Evolutionary conservation across 2,888 invertebrate species (phyloP).

Genomic region (Rhamphomyia laevipes): DNA sequence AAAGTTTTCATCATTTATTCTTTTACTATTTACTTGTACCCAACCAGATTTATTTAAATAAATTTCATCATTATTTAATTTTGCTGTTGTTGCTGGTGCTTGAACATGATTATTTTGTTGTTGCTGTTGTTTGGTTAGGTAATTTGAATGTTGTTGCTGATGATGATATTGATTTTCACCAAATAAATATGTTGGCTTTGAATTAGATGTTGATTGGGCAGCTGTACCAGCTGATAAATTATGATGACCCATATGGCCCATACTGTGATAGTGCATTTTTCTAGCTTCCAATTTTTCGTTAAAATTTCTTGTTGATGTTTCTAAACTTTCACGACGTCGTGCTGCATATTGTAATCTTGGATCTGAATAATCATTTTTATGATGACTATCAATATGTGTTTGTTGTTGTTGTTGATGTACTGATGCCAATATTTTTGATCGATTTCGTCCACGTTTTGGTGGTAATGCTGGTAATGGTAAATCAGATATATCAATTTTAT

Average conservation of each 20-base stretch:
- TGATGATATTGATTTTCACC: constrained; percentile 25
- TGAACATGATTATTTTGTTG: background rate
- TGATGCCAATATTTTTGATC: constrained; percentile 19
- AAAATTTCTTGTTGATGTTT: constrained; percentile 31
- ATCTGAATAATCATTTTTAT: background rate
- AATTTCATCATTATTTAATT: constrained; percentile 29
- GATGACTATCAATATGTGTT: constrained; percentile 7
- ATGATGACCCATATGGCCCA: constrained; percentile 17
- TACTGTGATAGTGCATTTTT: constrained; percentile 35
- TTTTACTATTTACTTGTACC: constrained; percentile 40
- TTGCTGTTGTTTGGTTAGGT: background rate
- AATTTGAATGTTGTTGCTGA: background rate
- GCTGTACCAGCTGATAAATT: constrained; percentile 13
- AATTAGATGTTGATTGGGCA: constrained; percentile 9
- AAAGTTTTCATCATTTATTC: constrained; percentile 29
- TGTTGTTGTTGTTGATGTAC: constrained; percentile 5
- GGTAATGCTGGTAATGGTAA: constrained; percentile 35
- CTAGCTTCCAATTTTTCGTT: constrained; percentile 35
- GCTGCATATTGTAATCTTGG: constrained; percentile 26
- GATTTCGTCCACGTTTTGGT: constrained; percentile 31
- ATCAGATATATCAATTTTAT: constrained; percentile 34
- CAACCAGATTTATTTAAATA: constrained; percentile 39
- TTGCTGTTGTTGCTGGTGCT: constrained; percentile 8
- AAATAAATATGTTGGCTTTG: constrained; percentile 34
- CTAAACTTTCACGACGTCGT: constrained; percentile 31